A percentile compares a stretch with the other conserved stretches of the same genome.
Evolutionary conservation across 2,888 invertebrate species (phyloP).

Genomic region (Busseola fusca): DNA sequence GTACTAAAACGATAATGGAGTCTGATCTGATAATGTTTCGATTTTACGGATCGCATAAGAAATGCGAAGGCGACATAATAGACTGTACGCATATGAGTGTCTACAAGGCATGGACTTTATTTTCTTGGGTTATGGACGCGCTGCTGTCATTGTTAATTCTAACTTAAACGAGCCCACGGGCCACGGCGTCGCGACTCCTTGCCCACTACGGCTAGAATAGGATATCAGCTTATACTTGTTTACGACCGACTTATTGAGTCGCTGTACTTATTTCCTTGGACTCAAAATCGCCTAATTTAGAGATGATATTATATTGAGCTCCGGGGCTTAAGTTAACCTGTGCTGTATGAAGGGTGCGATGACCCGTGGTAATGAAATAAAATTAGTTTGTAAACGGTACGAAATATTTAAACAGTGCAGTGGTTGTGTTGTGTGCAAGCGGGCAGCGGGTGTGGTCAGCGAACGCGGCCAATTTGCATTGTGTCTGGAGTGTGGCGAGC

Average conservation of each 20-base stretch:
- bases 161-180: slow-evolving; percentile 60
- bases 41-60: slow-evolving; percentile 66
- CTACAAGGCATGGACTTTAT: slow-evolving; percentile 50
- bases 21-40: slow-evolving; percentile 71
- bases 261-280: slow-evolving; percentile 42
- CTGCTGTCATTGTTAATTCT: slow-evolving; percentile 65
- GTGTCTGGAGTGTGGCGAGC: slow-evolving; percentile 60
- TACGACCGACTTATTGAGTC: slow-evolving; percentile 52
- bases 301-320: slow-evolving; percentile 25
- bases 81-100: slow-evolving; percentile 53
- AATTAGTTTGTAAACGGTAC: slow-evolving; percentile 59
- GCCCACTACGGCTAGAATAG: slow-evolving; percentile 48
- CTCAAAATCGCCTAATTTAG: slow-evolving; percentile 45
- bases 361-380: slow-evolving; percentile 57
- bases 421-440: slow-evolving; percentile 46
- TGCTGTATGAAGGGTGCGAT: slow-evolving; percentile 40
- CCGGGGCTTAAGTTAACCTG: slow-evolving; percentile 25
- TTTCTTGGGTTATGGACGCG: slow-evolving; percentile 55
- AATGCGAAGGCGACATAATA: slow-evolving; percentile 64
- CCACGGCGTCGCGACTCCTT: slow-evolving; percentile 33
- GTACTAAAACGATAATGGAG: slow-evolving; percentile 73
- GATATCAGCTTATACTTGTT: slow-evolving; percentile 56
- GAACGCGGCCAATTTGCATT: slow-evolving; percentile 61
- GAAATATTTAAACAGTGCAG: slow-evolving; percentile 64
- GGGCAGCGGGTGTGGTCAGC: slow-evolving; percentile 56